Percentiles rank a stretch among this genome's conserved stretches.
Conservation (phyloP, 2,888 invertebrate genomes). For the Oscheius sp. region DNA sequence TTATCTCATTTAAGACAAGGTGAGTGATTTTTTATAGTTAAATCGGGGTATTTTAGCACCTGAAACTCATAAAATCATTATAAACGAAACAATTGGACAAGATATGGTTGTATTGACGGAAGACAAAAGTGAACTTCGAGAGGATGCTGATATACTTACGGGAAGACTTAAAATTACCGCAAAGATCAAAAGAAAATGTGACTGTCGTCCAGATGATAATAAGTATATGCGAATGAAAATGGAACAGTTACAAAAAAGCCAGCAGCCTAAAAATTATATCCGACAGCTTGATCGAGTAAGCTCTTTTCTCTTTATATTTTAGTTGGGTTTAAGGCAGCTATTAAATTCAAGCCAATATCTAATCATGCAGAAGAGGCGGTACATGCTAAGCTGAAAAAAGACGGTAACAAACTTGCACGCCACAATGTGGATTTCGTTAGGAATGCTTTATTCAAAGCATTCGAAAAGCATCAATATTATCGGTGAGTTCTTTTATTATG, state of each 20-base stretch:
- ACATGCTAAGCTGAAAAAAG: conserved; percentile 62
- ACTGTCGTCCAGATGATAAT: conserved; percentile 63
- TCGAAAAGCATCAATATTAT: conserved; percentile 99
- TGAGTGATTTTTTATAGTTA: not conserved
- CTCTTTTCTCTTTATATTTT: not conserved
- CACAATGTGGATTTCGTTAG: conserved; percentile 94
- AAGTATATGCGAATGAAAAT: conserved; percentile 68
- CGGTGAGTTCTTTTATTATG: conserved; percentile 84
- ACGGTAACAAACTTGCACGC: conserved; percentile 49
- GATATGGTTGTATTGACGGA: conserved; percentile 63
- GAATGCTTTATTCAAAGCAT: conserved; percentile 94
- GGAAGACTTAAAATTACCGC: conserved; percentile 64
- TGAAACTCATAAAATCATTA: conserved; percentile 12
- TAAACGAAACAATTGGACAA: conserved; percentile 35
- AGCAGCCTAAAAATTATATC: conserved; percentile 63
- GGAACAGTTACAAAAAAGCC: conserved; percentile 60
- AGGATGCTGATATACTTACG: conserved; percentile 35
- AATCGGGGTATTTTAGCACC: conserved; percentile 20
- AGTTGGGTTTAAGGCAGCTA: conserved; percentile 58
- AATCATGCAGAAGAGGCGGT: conserved; percentile 61
- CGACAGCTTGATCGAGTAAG: conserved; percentile 61
- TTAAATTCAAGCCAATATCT: conserved; percentile 68
- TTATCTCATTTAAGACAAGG: not conserved
- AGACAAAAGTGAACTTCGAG: conserved; percentile 55
- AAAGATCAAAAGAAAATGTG: conserved; percentile 63